Conservation (phyloP, 2,797 vertebrate genomes). For the Neostethus bicornis region DNA sequence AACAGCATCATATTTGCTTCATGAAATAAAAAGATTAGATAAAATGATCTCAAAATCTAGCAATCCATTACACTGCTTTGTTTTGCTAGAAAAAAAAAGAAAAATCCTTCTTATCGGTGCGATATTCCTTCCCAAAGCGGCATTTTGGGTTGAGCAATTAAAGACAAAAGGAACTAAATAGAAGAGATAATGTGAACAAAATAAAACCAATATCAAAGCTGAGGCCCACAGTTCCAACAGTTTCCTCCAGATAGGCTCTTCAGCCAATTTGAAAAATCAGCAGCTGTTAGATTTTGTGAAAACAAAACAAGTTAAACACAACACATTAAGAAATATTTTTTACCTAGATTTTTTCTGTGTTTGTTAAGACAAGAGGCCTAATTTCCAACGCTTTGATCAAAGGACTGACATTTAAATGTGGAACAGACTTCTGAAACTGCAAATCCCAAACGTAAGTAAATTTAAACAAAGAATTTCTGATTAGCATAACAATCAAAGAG, state of each 20-base stretch:
- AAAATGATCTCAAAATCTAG: constrained; percentile 33
- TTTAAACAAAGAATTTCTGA: constrained; percentile 71
- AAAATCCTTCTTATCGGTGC: constrained; percentile 54
- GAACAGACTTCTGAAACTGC: constrained; percentile 49
- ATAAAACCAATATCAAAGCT: constrained; percentile 28
- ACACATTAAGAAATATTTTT: constrained; percentile 49
- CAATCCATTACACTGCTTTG: constrained; percentile 21
- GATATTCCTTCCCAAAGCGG: constrained; percentile 44
- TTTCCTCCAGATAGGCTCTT: constrained; percentile 20
- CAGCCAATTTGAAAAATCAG: constrained; percentile 29
- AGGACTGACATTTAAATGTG: constrained; percentile 65
- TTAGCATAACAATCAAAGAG: constrained; percentile 61
- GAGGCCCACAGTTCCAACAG: constrained; percentile 11
- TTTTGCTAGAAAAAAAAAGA: constrained; percentile 48
- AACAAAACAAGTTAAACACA: too few relatives aligned
- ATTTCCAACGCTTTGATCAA: constrained; percentile 70
- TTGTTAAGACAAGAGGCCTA: constrained; percentile 59
- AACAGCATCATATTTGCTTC: constrained; percentile 29
- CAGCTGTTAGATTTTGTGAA: constrained; percentile 45
- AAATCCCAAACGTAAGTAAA: constrained; percentile 64
- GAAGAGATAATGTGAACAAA: constrained; percentile 36
- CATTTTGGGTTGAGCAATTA: constrained; percentile 53
- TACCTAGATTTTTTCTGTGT: constrained; percentile 30
- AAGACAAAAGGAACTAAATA: constrained; percentile 27
- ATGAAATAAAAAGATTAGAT: constrained; percentile 47